These are phyloP conservation scores for Aegithalos caudatus DNA, from an alignment of 2,113 vertebrate species.

Conservation along the genomic window DNA sequence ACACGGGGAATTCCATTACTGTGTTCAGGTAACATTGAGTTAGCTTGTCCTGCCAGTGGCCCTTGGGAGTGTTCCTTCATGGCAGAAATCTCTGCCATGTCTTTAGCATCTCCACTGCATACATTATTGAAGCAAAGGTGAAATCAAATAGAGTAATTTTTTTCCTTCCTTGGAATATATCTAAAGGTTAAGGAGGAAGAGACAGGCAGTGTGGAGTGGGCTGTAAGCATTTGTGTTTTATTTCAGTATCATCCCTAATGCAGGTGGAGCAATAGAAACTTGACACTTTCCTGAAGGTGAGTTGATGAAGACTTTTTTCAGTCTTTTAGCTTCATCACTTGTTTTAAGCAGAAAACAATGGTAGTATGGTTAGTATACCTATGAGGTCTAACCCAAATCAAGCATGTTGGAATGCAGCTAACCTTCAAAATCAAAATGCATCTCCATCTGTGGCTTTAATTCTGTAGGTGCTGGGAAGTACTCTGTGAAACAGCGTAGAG, in stretches of 20 bases:
- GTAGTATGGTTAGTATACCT: background rate
- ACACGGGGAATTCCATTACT: background rate
- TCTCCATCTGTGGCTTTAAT: background rate
- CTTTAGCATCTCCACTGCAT: background rate
- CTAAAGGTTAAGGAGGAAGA: background rate
- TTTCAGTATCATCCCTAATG: background rate
- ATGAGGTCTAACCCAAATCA: background rate
- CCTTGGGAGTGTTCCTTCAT: background rate
- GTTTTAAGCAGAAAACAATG: background rate
- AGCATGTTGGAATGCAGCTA: background rate
- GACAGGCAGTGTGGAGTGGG: background rate
- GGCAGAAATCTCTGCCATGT: background rate
- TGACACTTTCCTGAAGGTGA: background rate
- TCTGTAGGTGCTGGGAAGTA: background rate
- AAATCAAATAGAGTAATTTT: background rate
- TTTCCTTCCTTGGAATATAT: background rate
- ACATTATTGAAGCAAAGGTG: background rate
- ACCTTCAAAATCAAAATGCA: background rate
- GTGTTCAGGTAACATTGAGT: background rate
- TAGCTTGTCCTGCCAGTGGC: background rate
- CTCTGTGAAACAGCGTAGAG: background rate
- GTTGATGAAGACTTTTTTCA: background rate
- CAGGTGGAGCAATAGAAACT: background rate
- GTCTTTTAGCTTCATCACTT: background rate
- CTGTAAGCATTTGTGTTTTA: background rate